These are phyloP conservation scores for Lycaena phlaeas DNA, from an alignment of 2,888 invertebrate genomes.

Conservation along the genomic window DNA sequence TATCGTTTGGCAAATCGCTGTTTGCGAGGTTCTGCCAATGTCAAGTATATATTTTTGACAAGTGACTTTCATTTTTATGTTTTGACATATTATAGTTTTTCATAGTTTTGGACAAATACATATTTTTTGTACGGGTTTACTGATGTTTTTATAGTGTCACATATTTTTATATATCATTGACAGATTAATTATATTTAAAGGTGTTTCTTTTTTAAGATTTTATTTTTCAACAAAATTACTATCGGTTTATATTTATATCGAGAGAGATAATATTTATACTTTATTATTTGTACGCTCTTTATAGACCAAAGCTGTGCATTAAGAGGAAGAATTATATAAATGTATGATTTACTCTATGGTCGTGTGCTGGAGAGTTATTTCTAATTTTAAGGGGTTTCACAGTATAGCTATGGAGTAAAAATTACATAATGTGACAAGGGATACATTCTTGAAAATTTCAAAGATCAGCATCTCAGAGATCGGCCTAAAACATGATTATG, in stretches of 20 bases:
- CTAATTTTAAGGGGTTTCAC: neutral
- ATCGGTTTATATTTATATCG: slow-evolving; percentile 21
- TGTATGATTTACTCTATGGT: slow-evolving; percentile 3
- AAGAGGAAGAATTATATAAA: slow-evolving; percentile 36
- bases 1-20: too few relatives aligned
- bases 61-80: too few relatives aligned
- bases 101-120: too few relatives aligned
- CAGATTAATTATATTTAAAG: neutral
- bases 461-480: neutral
- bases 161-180: neutral
- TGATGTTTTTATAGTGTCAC: too few relatives aligned
- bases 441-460: slow-evolving; percentile 6
- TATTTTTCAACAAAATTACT: slow-evolving; percentile 24
- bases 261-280: slow-evolving; percentile 25
- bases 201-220: slow-evolving; percentile 28
- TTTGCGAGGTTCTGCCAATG: too few relatives aligned
- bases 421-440: neutral
- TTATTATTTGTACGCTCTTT: slow-evolving; percentile 48
- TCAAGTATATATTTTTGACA: too few relatives aligned
- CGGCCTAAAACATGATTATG: neutral
- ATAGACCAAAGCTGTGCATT: slow-evolving; percentile 69
- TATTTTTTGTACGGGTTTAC: too few relatives aligned
- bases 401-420: slow-evolving; percentile 1
- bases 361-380: neutral
- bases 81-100: too few relatives aligned